Conservation (phyloP, 2,113 vertebrate species). For the Antechinus flavipes region DNA sequence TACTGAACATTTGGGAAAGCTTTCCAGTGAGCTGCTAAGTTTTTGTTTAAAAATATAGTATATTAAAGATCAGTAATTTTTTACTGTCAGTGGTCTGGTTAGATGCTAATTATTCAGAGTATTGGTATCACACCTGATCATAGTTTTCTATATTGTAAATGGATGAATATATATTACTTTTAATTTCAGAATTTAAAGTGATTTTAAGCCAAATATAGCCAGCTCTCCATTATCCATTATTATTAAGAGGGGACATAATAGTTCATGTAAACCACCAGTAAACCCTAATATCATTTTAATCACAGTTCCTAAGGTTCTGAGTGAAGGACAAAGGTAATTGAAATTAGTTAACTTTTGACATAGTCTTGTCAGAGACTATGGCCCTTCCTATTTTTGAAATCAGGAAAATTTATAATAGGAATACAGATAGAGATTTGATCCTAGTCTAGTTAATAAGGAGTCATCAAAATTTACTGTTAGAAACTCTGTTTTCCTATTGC, state of each 20-base stretch:
- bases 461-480: not conserved
- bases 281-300: not conserved
- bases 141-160: not conserved
- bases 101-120: not conserved
- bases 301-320: not conserved
- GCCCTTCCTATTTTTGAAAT: not conserved
- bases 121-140: not conserved
- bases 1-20: not conserved
- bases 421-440: not conserved
- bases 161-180: conserved; percentile 5
- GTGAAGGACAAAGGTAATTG: not conserved
- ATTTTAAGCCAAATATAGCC: conserved; percentile 49
- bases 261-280: not conserved
- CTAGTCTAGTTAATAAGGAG: not conserved
- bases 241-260: not conserved
- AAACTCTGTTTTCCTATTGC: not conserved
- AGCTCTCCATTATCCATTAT: conserved; percentile 60
- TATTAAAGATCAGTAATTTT: conserved; percentile 39
- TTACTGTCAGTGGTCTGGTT: not conserved
- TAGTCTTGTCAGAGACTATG: not conserved
- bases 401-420: not conserved
- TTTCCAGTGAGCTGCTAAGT: conserved; percentile 68
- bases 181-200: conserved; percentile 9
- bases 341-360: not conserved
- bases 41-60: conserved; percentile 9